Evolutionary conservation across 2,888 invertebrate genomes (phyloP).

Genomic region (Eupsilia transversa): DNA sequence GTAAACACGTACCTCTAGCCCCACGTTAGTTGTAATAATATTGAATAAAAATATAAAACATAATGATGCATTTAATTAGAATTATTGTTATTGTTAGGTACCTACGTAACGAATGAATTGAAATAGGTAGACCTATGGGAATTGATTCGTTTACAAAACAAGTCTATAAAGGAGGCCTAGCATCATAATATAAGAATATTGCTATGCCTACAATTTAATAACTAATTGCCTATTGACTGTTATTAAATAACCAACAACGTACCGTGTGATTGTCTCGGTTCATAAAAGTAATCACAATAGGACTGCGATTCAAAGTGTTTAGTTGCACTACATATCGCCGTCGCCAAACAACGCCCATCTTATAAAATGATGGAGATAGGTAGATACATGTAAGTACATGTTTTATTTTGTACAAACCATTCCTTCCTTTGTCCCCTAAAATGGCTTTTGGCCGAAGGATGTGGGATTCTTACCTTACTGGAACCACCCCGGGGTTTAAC

Average conservation of each 20-base stretch:
- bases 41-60: slow-evolving; percentile 22
- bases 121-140: neutral
- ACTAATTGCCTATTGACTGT: neutral
- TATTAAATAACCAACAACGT: slow-evolving; percentile 8
- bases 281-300: slow-evolving; percentile 41
- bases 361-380: neutral
- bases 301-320: slow-evolving; percentile 24
- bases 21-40: neutral
- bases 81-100: neutral
- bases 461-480: neutral
- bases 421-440: neutral
- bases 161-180: neutral
- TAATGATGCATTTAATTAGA: neutral
- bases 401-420: neutral
- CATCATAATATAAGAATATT: too few relatives aligned
- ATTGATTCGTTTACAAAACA: slow-evolving; percentile 11
- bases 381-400: neutral
- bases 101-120: neutral
- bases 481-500: neutral
- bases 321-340: slow-evolving; percentile 10
- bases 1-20: neutral
- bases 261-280: slow-evolving; percentile 16
- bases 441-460: neutral
- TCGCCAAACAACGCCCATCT: slow-evolving; percentile 4
- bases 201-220: too few relatives aligned